Evolutionary conservation across 2,113 vertebrate species (phyloP), one percentile per base, ranked within the genome.

Genomic region (Ciconia stormi): DNA sequence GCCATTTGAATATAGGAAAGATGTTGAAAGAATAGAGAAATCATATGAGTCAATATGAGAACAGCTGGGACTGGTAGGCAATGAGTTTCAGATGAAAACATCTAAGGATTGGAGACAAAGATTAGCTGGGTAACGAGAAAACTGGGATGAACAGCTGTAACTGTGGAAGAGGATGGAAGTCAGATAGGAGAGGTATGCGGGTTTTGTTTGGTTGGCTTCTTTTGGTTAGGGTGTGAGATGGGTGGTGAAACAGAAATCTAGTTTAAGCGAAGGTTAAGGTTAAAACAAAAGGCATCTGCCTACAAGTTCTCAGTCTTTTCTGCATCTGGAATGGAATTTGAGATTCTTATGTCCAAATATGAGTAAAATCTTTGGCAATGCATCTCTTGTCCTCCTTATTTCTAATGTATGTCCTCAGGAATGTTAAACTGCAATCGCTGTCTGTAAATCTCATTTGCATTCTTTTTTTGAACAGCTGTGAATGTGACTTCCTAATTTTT

Each of bases 111-210:
- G 7, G 29, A 66, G 27, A 19, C 5, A n/a, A 58, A 42, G 11
- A 42, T 11, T 30, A 76, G 29, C 36, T 83, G 36, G 5, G 19
- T 73, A 52, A 46, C 21, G 66, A 38, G 65, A 79, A 55, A 50
- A n/a, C 17, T 52, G 34, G 34, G 23, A 47, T 17, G 29, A 80
- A 55, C 40, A 42, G 16, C 55, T 53, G 16, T 36, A 73, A 27
- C 29, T 47, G 15, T 62, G 34, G 61, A 67, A 53, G 71, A 44
- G 10, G 20, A 32, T 14, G 19, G 29, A 61, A 44, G 30, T 38
- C 1, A 7, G 13, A 16, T 44, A n/a, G 40, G 19, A 86, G 55
- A 50, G 22, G 13, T 34, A 7, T 44, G 25, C 0, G 0, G 17
- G 4, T 42, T 77, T 84, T 40, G 11, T 23, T 65, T 63, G 36